These are phyloP conservation scores for Pantherophis alleghaniensis DNA, from an alignment of 2,797 vertebrate genomes.

Conservation along the genomic window DNA sequence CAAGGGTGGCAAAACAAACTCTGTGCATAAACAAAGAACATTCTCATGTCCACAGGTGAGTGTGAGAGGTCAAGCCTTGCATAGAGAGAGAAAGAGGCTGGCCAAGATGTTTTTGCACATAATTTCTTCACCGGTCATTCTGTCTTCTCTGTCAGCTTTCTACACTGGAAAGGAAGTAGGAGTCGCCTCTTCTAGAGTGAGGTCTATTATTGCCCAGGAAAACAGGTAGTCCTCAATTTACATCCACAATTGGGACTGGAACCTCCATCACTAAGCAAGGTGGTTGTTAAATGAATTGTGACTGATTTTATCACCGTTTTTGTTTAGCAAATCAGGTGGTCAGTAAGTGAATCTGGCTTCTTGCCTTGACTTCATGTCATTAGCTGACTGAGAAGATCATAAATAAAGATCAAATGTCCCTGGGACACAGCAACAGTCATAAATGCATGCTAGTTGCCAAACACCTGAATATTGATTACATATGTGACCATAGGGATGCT, in stretches of 20 bases:
- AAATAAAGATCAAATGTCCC: not conserved
- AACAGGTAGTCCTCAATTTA: not conserved
- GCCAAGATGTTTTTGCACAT: not conserved
- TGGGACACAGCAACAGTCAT: not conserved
- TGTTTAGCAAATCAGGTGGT: not conserved
- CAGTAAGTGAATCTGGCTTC: not conserved
- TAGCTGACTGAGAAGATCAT: not conserved
- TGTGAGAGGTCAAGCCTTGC: not conserved
- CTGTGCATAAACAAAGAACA: constrained; percentile 31
- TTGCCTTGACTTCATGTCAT: not conserved
- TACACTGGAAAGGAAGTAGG: not conserved
- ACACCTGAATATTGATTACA: not conserved
- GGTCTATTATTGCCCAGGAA: not conserved
- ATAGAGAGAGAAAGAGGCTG: not conserved
- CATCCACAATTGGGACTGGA: not conserved
- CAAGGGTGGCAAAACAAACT: constrained; percentile 35
- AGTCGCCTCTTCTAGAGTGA: not conserved
- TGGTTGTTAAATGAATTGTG: not conserved
- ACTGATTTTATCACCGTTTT: not conserved
- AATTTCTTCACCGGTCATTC: not conserved
- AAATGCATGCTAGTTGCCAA: not conserved
- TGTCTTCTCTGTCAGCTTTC: not conserved
- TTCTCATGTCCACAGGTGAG: constrained; percentile 30
- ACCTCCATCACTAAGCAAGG: not conserved
- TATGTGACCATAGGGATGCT: not conserved